These are phyloP conservation scores for Acanthiza pusilla DNA, from an alignment of 2,797 vertebrate species.

Conservation along the genomic window DNA sequence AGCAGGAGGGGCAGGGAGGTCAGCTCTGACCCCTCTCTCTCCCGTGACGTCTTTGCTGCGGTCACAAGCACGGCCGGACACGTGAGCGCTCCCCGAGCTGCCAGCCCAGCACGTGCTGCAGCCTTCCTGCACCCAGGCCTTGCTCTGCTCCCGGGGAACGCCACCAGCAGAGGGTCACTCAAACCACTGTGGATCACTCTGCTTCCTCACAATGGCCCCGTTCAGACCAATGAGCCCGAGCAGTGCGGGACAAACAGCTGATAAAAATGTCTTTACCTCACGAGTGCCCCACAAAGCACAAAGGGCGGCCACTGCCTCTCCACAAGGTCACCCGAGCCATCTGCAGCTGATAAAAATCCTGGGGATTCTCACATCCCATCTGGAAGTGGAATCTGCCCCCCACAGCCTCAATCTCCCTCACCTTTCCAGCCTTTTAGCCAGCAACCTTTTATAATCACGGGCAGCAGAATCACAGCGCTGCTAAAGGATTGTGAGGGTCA, in stretches of 20 bases:
- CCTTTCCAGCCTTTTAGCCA: neutral
- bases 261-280: neutral
- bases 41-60: neutral
- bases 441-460: neutral
- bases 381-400: neutral
- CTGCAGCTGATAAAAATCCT: neutral
- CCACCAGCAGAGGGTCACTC: neutral
- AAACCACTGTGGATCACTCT: fast-evolving
- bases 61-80: neutral
- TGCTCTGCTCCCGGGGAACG: neutral
- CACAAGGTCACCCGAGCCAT: neutral
- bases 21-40: neutral
- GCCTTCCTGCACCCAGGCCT: neutral
- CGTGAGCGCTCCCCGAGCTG: neutral
- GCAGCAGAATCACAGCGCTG: neutral
- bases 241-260: neutral
- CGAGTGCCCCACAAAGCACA: neutral
- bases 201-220: neutral
- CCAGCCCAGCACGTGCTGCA: neutral
- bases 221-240: neutral
- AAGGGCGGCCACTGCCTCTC: neutral
- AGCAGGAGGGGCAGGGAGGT: neutral
- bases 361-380: neutral
- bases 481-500: neutral
- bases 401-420: neutral